phyloP scores from a whole-genome alignment of 2,113 vertebrate genomes.

The Pomatorhinus ruficollis region DNA sequence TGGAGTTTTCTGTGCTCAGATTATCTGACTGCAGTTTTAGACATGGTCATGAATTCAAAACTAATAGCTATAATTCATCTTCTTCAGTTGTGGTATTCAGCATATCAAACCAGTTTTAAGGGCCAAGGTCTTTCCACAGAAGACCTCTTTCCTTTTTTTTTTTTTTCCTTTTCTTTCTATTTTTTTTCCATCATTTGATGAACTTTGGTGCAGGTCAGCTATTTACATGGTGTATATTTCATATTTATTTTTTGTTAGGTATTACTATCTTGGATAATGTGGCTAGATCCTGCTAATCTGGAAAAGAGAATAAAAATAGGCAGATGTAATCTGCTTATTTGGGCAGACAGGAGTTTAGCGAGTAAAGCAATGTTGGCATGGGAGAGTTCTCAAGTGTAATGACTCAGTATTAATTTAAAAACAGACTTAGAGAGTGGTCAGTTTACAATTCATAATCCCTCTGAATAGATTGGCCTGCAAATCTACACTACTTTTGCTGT shows the following conservation, averaged over 20 bases:
- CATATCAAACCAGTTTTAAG: not conserved
- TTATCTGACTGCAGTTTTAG: not conserved
- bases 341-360: not conserved
- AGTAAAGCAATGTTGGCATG: not conserved
- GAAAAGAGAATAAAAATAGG: not conserved
- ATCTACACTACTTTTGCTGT: not conserved
- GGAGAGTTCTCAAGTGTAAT: not conserved
- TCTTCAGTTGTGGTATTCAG: not conserved
- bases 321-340: not conserved
- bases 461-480: not conserved
- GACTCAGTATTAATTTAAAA: not conserved
- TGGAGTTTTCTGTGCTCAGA: not conserved
- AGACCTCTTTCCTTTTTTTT: fast-evolving
- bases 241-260: not conserved
- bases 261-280: not conserved
- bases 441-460: not conserved
- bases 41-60: not conserved
- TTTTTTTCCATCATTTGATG: not conserved
- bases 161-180: no score
- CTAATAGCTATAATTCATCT: not conserved
- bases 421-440: not conserved
- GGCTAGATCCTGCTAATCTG: not conserved
- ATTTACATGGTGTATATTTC: not conserved
- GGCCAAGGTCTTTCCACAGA: not conserved
- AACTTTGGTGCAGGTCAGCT: not conserved